These are phyloP conservation scores for Chinchilla lanigera DNA, from an alignment of 2,113 vertebrate genomes.

Conservation along the genomic window DNA sequence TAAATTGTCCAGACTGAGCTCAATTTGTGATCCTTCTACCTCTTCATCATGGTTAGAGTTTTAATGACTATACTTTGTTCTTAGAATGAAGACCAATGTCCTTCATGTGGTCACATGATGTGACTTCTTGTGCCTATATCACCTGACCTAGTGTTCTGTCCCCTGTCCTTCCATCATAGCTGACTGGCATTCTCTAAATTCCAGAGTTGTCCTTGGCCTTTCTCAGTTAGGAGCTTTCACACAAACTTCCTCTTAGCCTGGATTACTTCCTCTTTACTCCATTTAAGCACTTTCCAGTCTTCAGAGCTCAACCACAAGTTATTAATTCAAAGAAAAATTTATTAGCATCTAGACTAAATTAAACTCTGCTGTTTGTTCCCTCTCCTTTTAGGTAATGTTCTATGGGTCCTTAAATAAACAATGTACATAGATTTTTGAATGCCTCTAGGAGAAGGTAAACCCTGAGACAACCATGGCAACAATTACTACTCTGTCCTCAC, in stretches of 20 bases:
- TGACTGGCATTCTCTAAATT: neutral
- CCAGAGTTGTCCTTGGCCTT: neutral
- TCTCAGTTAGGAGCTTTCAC: neutral
- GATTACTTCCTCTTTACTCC: neutral
- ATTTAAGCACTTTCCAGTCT: neutral
- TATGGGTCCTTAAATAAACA: neutral
- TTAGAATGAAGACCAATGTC: neutral
- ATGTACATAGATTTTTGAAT: neutral
- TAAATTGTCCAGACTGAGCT: neutral
- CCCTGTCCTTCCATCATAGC: neutral
- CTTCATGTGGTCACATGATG: rapidly evolving
- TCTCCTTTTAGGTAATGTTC: neutral
- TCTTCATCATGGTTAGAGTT: neutral
- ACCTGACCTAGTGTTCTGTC: neutral
- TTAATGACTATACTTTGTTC: neutral
- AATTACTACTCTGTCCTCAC: neutral
- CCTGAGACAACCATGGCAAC: rapidly evolving
- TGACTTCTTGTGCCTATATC: rapidly evolving
- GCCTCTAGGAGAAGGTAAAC: neutral
- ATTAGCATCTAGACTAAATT: neutral
- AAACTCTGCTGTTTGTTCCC: neutral
- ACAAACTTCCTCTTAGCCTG: neutral
- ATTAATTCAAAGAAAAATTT: neutral
- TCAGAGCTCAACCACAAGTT: neutral
- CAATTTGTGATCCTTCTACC: neutral